Evolutionary conservation across 2,113 vertebrate genomes (phyloP), one percentile per base, ranked within the genome.

Genomic region (Scomber japonicus): DNA sequence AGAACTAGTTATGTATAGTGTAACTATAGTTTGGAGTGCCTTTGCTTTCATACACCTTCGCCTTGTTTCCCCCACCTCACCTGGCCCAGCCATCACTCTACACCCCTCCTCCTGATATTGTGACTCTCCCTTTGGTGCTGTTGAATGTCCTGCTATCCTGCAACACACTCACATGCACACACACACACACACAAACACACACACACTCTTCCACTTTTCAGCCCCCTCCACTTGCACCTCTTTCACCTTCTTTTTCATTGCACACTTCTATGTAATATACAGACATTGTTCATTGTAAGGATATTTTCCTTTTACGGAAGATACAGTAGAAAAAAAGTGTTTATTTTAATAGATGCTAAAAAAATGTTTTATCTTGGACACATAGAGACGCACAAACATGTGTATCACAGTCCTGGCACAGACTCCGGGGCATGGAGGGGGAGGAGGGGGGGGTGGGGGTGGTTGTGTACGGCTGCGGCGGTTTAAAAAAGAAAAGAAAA

Each of bases 11-110:
- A 97, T 98, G 97, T 98, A 98, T 98, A 99, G 97, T 98, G 97
- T 97, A 98, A 97, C 96, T 97, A 98, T 97, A 97, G 98, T 98
- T 99, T 98, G 96, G 97, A 98, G 98, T 99, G 98, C 98, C 98
- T 98, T 99, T 96, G 97, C 97, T 97, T 97, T 97, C 96, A 96
- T 97, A 94, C 90, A 92, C 95, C 94, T 96, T 93, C 91, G 86
- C 92, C 91, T 93, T 91, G 88, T 84, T 74, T 59, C 78, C 85
- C 27, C 56, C 51, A 50, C 13, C 63, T 64, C 67, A 68, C 68
- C 76, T 15, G 6, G 17, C 86, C 54, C 70, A 72, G 13, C 77
- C 85, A 71, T 68, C 75, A 68, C 66, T 63, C 50, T 31, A 50
- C 11, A 27, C 19, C 16, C 53, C 45, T 40, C 17, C 66, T 0